phyloP scores from a whole-genome alignment of 2,113 vertebrate species.

The Rhinopomastus cyanomelas region DNA sequence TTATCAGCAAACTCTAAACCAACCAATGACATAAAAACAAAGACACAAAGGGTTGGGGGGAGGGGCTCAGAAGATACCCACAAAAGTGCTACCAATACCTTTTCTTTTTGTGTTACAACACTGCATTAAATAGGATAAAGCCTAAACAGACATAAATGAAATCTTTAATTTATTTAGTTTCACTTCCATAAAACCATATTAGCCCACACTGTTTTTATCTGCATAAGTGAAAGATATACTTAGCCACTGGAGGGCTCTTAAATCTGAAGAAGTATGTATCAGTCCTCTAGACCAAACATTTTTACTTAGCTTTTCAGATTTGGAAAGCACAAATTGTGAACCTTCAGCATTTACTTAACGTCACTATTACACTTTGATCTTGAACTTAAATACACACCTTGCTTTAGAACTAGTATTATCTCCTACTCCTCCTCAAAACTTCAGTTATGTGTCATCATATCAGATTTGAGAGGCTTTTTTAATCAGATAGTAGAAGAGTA shows the following conservation, averaged over 20 bases:
- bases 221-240: not conserved
- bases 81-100: not conserved
- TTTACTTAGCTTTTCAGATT: not conserved
- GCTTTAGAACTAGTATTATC: not conserved
- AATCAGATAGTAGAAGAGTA: not conserved
- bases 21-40: not conserved
- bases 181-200: not conserved
- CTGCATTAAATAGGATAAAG: not conserved
- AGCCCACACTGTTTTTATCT: not conserved
- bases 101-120: not conserved
- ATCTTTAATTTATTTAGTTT: not conserved
- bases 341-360: not conserved
- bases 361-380: not conserved
- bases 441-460: not conserved
- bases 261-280: not conserved
- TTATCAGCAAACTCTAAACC: not conserved
- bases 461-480: not conserved
- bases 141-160: not conserved
- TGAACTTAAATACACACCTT: rapidly evolving
- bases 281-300: not conserved
- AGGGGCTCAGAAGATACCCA: not conserved
- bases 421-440: not conserved
- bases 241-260: conserved; percentile 12
- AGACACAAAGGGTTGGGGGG: too few species aligned
- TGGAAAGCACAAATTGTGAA: not conserved